Base-by-base conservation (phyloP, 2,113 vertebrate species). In the Zeus faber region DNA sequence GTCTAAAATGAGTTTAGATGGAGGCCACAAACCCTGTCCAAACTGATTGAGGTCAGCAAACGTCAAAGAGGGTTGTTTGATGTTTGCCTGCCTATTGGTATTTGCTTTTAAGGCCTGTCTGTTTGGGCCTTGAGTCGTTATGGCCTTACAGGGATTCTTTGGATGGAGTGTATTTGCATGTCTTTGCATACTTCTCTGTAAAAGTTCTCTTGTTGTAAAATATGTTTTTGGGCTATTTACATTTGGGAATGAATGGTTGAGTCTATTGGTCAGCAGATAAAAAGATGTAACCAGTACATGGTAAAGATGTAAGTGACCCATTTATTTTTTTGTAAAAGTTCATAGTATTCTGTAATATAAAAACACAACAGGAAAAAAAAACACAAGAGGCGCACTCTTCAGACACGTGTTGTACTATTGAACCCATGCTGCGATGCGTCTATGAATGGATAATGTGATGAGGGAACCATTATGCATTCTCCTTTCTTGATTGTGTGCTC, bases 61-160 rank as follows among this genome's bases (percentile, higher is more conserved):
- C 67, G 65, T 77, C 45, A 81, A 21, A 76, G 64, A 69, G 44
- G 58, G 40, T 62, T 18, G 63, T 83, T 77, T 66, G 54, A 67
- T 82, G 78, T 85, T 84, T 78, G 80, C 72, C 56, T 52, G 59
- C 27, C 65, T 66, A 74, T 74, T 77, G 74, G 52, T 44, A 11
- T 72, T 82, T 79, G 64, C 58, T 74, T 70, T 58, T 50, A 68
- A 67, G 47, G 53, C 40, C 63, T 49, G 37, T 26, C 53, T 59
- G 39, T 81, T 66, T 35, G 49, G 47, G 54, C 52, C 56, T 55
- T 56, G 41, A 62, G 65, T 44, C 24, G 8, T 70, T 67, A 52
- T 63, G 65, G 25, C 49, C 45, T 43, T 49, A 49, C 47, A 63
- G 65, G 27, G 59, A 43, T 50, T 64, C 51, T 72, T 70, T 61